Percentiles rank a stretch among this genome's conserved stretches.
These are phyloP conservation scores for Gila robusta DNA, from an alignment of 2,797 vertebrate genomes.

Conservation along the genomic window DNA sequence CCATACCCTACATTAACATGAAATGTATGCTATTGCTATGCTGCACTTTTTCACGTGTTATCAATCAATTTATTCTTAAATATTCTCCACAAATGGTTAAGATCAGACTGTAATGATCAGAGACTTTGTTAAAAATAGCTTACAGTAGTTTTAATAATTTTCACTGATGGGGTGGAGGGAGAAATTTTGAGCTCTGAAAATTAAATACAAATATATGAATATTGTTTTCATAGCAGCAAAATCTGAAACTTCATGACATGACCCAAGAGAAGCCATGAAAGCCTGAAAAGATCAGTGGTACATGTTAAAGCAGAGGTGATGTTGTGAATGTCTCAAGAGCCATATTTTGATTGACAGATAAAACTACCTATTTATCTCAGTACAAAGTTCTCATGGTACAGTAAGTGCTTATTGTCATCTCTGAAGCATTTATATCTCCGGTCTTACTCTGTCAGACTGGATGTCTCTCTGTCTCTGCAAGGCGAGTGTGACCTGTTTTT, in stretches of 20 bases:
- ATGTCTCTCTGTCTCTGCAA: constrained; percentile 80
- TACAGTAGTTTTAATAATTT: not conserved
- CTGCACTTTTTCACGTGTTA: not conserved
- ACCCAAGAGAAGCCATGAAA: not conserved
- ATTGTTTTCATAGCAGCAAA: not conserved
- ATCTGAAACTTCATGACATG: not conserved
- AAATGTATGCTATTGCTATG: not conserved
- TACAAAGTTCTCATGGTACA: not conserved
- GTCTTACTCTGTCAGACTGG: constrained; percentile 78
- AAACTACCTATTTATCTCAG: too few species aligned
- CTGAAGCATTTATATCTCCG: not conserved
- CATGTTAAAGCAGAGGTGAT: not conserved
- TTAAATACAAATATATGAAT: not conserved
- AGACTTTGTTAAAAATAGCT: not conserved
- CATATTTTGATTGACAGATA: not conserved
- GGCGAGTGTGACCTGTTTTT: constrained; percentile 76
- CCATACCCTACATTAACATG: too few species aligned
- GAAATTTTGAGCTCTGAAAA: not conserved
- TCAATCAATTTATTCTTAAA: not conserved
- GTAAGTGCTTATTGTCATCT: not conserved
- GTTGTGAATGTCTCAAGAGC: not conserved
- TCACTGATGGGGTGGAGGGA: not conserved
- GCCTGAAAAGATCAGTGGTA: not conserved
- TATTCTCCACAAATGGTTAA: not conserved
- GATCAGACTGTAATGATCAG: not conserved